Evolutionary conservation across 2,888 invertebrate species (phyloP).

Genomic region (Labia minor): DNA sequence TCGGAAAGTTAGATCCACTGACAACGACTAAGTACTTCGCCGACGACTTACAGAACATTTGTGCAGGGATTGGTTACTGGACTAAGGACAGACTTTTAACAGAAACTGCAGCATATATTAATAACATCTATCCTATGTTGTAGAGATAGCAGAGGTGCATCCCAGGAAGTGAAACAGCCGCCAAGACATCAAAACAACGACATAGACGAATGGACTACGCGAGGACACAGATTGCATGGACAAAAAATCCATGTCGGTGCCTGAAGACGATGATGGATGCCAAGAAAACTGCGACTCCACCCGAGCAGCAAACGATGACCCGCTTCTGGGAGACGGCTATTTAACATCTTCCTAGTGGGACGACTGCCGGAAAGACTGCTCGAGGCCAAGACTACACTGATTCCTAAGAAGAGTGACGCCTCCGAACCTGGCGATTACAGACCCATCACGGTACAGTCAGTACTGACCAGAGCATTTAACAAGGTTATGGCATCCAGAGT

Average conservation of each 20-base stretch:
- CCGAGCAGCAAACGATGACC: conserved; percentile 16
- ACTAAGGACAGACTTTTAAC: background rate
- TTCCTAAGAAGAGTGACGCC: too few relatives aligned
- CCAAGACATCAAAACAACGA: background rate
- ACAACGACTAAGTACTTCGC: background rate
- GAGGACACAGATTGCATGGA: background rate
- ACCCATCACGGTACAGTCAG: too few relatives aligned
- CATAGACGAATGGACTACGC: background rate
- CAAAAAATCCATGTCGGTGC: background rate
- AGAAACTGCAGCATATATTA: background rate
- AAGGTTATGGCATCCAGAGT: conserved; percentile 24
- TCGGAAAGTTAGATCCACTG: too few relatives aligned
- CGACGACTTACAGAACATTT: background rate
- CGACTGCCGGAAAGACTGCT: background rate
- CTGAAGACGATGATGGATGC: background rate
- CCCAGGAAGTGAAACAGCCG: background rate
- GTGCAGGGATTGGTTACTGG: background rate
- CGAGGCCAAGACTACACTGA: background rate
- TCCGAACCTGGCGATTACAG: conserved; percentile 18
- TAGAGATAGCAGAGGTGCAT: background rate
- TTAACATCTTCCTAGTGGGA: conserved; percentile 15
- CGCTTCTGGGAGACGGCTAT: background rate
- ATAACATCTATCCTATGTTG: background rate
- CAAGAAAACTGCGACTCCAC: background rate
- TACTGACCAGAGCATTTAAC: conserved; percentile 24